Conservation (phyloP, 2,797 vertebrate species). For the Betta splendens region DNA sequence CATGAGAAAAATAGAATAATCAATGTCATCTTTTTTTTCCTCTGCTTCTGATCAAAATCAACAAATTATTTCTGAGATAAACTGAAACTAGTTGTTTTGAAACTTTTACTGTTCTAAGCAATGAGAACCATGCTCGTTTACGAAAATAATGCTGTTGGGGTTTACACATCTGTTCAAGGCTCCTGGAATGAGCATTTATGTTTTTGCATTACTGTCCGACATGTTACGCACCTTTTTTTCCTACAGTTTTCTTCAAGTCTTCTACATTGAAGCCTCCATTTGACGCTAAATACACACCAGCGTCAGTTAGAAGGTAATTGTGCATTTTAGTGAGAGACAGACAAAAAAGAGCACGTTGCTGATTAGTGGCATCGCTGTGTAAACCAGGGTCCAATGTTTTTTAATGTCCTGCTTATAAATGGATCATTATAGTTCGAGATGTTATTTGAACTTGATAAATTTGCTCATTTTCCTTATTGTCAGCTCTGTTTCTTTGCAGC, state of each 20-base stretch:
- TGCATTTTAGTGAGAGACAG: not conserved
- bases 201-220: not conserved
- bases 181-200: not conserved
- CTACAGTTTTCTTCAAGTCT: not conserved
- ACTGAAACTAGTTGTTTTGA: not conserved
- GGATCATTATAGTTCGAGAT: no score
- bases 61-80: not conserved
- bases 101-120: not conserved
- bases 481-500: conserved; percentile 1
- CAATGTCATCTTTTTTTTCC: conserved; percentile 3
- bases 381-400: not conserved
- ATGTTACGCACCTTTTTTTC: not conserved
- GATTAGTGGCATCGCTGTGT: not conserved
- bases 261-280: not conserved
- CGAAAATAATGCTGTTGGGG: not conserved
- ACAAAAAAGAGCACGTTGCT: not conserved
- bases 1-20: conserved; percentile 8
- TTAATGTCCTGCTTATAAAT: not conserved
- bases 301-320: not conserved
- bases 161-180: not conserved
- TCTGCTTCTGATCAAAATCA: not conserved
- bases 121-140: not conserved
- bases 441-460: conserved; percentile 15
- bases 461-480: conserved; percentile 17
- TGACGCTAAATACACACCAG: not conserved